phyloP scores from a whole-genome alignment of 1,140 invertebrate genomes.

The Drosophila truncata region DNA sequence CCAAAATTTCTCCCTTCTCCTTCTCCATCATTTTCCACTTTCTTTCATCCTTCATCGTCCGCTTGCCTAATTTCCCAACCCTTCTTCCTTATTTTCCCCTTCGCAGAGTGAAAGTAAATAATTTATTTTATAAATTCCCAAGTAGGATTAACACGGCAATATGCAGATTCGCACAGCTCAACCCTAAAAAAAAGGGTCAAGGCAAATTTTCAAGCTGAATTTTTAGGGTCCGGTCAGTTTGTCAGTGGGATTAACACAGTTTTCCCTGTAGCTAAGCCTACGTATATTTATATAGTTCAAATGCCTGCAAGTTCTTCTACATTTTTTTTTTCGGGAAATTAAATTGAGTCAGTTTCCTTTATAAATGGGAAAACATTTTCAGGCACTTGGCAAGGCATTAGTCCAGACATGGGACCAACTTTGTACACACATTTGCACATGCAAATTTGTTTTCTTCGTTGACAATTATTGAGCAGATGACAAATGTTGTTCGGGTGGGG shows the following conservation, averaged over 20 bases:
- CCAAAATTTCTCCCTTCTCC: too few relatives aligned
- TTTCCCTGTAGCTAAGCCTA: slow-evolving; percentile 68
- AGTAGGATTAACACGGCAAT: slow-evolving; percentile 82
- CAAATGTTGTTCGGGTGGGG: slow-evolving; percentile 55
- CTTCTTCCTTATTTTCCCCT: slow-evolving; percentile 13
- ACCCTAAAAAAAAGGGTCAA: slow-evolving; percentile 67
- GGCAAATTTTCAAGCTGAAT: slow-evolving; percentile 19
- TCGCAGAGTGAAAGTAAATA: slow-evolving; percentile 63
- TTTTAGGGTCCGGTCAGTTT: slow-evolving; percentile 39
- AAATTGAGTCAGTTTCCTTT: slow-evolving; percentile 78
- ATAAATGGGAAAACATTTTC: slow-evolving; percentile 78
- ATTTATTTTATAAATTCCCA: slow-evolving; percentile 82
- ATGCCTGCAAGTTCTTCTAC: slow-evolving; percentile 39
- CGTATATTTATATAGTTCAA: slow-evolving; percentile 81
- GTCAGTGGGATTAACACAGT: slow-evolving; percentile 66
- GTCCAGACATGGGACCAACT: slow-evolving; percentile 33
- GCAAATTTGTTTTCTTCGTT: slow-evolving; percentile 47
- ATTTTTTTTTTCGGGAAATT: slow-evolving; percentile 67
- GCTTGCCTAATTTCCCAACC: slow-evolving; percentile 32
- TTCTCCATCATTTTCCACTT: background rate
- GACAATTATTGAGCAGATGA: slow-evolving; percentile 79
- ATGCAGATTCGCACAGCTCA: slow-evolving; percentile 66
- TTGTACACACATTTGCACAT: slow-evolving; percentile 30
- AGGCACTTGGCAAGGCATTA: slow-evolving; percentile 64
- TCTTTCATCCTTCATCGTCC: slow-evolving; percentile 7